Conservation (phyloP, 2,888 invertebrate genomes). For the Drymonia ruficornis region DNA sequence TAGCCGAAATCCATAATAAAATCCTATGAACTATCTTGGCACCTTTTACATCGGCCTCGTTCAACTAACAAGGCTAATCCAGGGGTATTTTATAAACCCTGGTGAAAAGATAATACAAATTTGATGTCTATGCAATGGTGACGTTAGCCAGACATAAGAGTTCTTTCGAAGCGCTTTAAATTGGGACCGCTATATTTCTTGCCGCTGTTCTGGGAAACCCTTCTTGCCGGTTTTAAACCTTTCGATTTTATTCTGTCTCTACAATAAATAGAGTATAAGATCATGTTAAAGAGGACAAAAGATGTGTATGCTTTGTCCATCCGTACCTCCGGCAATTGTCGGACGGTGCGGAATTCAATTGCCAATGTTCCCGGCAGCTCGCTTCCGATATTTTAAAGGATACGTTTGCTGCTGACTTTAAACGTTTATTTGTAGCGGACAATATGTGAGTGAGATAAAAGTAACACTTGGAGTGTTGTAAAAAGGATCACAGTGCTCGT, state of each 20-base stretch:
- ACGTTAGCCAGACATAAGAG: too few relatives aligned
- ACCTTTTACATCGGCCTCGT: too few relatives aligned
- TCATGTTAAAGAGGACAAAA: slow-evolving; percentile 4
- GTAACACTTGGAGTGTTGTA: not conserved
- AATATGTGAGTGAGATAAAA: not conserved
- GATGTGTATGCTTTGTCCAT: slow-evolving; percentile 1
- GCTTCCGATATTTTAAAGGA: not conserved
- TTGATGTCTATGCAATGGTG: too few relatives aligned
- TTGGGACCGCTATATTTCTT: too few relatives aligned
- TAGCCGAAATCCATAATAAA: too few relatives aligned
- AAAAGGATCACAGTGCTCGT: too few relatives aligned
- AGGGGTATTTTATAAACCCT: too few relatives aligned
- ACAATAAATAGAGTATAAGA: not conserved
- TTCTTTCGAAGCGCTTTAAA: too few relatives aligned
- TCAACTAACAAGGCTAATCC: too few relatives aligned
- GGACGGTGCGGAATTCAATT: not conserved
- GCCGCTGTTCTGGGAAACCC: too few relatives aligned
- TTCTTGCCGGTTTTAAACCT: not conserved
- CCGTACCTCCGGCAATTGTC: not conserved
- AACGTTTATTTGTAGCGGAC: not conserved
- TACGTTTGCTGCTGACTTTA: not conserved
- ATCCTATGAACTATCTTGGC: too few relatives aligned
- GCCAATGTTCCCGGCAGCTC: not conserved
- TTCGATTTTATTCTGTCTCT: not conserved
- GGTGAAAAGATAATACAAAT: too few relatives aligned